These are phyloP conservation scores for Himalopsyche japonica DNA, from an alignment of 2,888 invertebrate species.

Conservation along the genomic window DNA sequence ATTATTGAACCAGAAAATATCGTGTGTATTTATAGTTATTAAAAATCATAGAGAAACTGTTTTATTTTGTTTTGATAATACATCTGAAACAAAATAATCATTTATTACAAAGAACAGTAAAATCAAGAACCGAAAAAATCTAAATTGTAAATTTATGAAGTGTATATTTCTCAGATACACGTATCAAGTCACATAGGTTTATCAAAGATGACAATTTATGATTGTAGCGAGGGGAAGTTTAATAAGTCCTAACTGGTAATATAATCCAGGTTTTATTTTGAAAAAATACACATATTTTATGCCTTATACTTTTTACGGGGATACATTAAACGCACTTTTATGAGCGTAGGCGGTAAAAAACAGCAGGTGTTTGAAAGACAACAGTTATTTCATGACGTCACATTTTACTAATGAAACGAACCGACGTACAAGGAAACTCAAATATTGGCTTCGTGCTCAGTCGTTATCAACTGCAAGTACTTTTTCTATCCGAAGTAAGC, in stretches of 20 bases:
- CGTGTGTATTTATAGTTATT: no score
- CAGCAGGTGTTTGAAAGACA: neutral
- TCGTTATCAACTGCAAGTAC: neutral
- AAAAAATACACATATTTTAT: neutral
- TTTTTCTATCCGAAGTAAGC: neutral
- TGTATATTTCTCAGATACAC: no score
- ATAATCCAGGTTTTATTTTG: neutral
- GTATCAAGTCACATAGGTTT: neutral
- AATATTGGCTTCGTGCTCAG: neutral
- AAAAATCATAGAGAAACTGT: no score
- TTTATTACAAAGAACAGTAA: no score
- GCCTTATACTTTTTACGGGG: neutral
- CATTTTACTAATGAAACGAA: neutral
- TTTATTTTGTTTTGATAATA: no score
- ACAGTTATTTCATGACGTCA: neutral
- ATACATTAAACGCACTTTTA: neutral
- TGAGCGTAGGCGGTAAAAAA: neutral
- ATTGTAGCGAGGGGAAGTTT: neutral
- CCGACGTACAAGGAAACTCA: neutral
- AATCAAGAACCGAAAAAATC: no score
- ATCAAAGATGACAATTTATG: neutral
- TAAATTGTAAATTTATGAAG: no score
- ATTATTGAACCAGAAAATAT: no score
- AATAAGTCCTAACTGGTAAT: neutral
- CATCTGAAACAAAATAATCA: no score